These are phyloP conservation scores for Agrochola macilenta DNA, from an alignment of 2,888 invertebrate genomes.

Conservation along the genomic window DNA sequence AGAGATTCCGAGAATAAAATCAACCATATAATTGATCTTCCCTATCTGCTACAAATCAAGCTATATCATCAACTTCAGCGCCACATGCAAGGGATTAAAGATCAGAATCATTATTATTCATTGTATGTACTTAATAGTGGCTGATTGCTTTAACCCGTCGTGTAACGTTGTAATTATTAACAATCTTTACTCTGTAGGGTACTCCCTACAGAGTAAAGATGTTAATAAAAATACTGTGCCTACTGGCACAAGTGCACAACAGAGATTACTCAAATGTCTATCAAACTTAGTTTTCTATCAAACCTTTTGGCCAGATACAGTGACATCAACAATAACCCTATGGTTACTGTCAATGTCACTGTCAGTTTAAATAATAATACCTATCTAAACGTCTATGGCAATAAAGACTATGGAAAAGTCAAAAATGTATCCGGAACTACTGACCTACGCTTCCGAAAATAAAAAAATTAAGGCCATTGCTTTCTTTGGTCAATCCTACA, in stretches of 20 bases:
- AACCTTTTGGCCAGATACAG: background rate
- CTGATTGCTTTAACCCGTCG: conserved; percentile 33
- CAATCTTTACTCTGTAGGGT: background rate
- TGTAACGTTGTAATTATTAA: conserved; percentile 18
- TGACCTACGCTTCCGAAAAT: too few relatives aligned
- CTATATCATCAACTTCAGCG: conserved; percentile 24
- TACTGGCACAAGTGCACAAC: background rate
- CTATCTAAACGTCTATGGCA: too few relatives aligned
- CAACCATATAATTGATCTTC: background rate
- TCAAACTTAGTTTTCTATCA: background rate
- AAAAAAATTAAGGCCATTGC: too few relatives aligned
- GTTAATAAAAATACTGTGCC: too few relatives aligned
- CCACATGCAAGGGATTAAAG: conserved; percentile 33
- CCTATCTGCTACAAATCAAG: conserved; percentile 9
- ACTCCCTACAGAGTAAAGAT: too few relatives aligned
- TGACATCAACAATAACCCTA: too few relatives aligned
- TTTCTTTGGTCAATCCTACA: too few relatives aligned
- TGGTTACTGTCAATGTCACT: too few relatives aligned
- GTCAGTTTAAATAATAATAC: too few relatives aligned
- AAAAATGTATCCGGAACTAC: too few relatives aligned
- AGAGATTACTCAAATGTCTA: background rate
- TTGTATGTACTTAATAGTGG: conserved; percentile 26
- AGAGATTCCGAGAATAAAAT: background rate
- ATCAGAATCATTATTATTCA: conserved; percentile 47
- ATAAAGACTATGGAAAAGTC: too few relatives aligned